A percentile compares a stretch with the other conserved stretches of the same genome.
phyloP scores from a whole-genome alignment of 2,797 vertebrate species.

The Diceros bicornis region DNA sequence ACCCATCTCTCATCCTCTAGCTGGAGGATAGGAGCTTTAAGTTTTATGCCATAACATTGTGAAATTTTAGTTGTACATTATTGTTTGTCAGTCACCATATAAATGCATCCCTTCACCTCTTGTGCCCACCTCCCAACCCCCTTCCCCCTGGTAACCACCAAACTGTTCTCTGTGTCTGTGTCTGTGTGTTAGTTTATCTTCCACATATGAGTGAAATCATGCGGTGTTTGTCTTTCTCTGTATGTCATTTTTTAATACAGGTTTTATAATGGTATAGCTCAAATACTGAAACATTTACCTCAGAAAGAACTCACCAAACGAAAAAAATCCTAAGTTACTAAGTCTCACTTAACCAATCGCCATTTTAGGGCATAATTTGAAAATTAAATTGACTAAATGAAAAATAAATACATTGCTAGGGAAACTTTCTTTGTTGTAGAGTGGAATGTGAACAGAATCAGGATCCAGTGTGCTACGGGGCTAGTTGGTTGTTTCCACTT shows the following conservation, averaged over 20 bases:
- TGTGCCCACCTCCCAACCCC: too few species aligned
- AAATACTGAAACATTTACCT: slow-evolving; percentile 28
- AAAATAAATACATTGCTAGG: not conserved
- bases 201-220: too few species aligned
- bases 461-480: not conserved
- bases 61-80: too few species aligned
- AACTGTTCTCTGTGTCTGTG: too few species aligned
- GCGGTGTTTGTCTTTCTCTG: too few species aligned
- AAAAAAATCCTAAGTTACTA: not conserved
- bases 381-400: slow-evolving; percentile 58
- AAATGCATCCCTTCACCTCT: too few species aligned
- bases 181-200: too few species aligned
- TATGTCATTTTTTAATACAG: slow-evolving; percentile 37
- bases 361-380: slow-evolving; percentile 57
- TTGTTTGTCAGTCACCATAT: too few species aligned
- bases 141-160: too few species aligned
- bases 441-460: not conserved
- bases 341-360: not conserved
- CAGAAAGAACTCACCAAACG: slow-evolving; percentile 27
- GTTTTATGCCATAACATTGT: not conserved
- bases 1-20: not conserved
- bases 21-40: not conserved
- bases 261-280: not conserved
- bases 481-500: not conserved
- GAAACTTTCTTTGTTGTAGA: not conserved